phyloP scores from a whole-genome alignment of 1,140 invertebrate species.

The Euglossa dilemma region DNA sequence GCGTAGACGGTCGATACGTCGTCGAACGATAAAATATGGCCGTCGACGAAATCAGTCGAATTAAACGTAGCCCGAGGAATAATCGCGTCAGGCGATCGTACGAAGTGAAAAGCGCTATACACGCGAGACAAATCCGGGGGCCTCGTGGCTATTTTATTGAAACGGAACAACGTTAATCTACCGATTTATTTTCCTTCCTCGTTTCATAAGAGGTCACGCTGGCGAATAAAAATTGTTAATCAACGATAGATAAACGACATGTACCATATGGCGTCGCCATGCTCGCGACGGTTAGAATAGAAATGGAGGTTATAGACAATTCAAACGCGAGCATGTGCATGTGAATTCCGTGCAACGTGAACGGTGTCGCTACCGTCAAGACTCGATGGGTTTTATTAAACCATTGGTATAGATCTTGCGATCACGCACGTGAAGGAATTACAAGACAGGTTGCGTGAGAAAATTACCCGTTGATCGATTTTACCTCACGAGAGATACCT shows the following conservation, averaged over 20 bases:
- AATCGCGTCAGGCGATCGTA: constrained; percentile 48
- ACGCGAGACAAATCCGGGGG: constrained; percentile 42
- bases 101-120: constrained; percentile 32
- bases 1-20: constrained; percentile 5
- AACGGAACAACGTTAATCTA: constrained; percentile 26
- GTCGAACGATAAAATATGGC: constrained; percentile 58
- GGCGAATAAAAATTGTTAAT: constrained; percentile 18
- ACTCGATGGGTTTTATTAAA: constrained; percentile 9
- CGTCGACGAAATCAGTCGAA: constrained; percentile 44
- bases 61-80: constrained; percentile 46
- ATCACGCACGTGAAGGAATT: constrained; percentile 22
- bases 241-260: not conserved
- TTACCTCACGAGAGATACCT: not conserved
- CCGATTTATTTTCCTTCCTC: constrained; percentile 36
- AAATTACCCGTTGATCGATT: constrained; percentile 48
- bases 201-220: constrained; percentile 28
- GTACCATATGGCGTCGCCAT: not conserved
- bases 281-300: not conserved
- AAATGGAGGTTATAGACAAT: not conserved
- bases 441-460: constrained; percentile 30
- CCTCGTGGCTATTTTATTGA: constrained; percentile 34
- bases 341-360: constrained; percentile 9
- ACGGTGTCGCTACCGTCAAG: not conserved
- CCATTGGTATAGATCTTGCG: not conserved
- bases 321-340: no score